Evolutionary conservation across 1,140 invertebrate species (phyloP), one percentile per base, ranked within the genome.

Genomic region (Globodera rostochiensis): DNA sequence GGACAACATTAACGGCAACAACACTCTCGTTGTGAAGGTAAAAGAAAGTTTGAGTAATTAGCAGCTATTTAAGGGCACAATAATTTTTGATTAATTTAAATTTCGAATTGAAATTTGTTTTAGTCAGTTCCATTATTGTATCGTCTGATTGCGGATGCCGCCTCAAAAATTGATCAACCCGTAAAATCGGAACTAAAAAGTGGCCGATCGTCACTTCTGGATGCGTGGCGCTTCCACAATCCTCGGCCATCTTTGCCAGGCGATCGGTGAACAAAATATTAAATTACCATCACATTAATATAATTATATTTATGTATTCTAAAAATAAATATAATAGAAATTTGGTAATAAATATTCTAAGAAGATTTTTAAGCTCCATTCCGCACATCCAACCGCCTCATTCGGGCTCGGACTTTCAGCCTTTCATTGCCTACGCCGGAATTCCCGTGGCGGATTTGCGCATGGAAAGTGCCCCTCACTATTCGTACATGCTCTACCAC

Each of bases 1-100:
- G n/a, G 86, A 87, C 74, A 88, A 87, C 69, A 73, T 87, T 69
- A 87, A 88, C 74, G 86, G 86, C 66, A 88, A 87, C 67, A 79
- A 64, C 45, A 87, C 86, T 6, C 69, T 87, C 13, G n/a, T 83
- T 15, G 77, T 87, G 15, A 87, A 87, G 74, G 69, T 71, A 0
- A 21, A 6, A 53, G 11, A 53, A 13, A 6, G 7, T 1, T 53
- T 53, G 4, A 53, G 50, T 53, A 53, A 53, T 53, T 53, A 53
- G 50, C 11, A 9, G 7, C 7, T 9, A 9, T 53, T 8, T 53
- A 9, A 53, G 11, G 7, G 7, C 4, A 53, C 50, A 53, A 3
- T 7, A 7, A 53, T 53, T 53, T 53, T 53, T 36, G 25, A 53
- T 5, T 53, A 60, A n/a, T 19, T 19, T 19, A 60, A 15, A 15